Conservation (phyloP, 2,888 invertebrate species). For the Perdita meconis region DNA sequence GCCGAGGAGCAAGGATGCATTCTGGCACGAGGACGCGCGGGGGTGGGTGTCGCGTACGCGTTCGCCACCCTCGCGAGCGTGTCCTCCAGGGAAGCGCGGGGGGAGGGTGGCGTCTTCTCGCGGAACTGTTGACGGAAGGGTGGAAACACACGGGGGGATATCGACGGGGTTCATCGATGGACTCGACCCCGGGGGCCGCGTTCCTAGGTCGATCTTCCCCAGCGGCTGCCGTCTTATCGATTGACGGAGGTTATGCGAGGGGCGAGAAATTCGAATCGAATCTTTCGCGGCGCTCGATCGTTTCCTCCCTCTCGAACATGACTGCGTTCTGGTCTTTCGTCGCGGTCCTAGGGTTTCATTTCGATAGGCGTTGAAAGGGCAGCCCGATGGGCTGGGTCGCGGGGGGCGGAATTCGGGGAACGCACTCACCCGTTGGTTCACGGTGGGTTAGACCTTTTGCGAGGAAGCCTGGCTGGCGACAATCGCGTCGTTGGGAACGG, state of each 20-base stretch:
- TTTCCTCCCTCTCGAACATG: too few relatives aligned
- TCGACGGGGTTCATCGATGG: slow-evolving; percentile 21
- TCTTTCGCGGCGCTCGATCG: too few relatives aligned
- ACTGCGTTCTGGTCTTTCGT: too few relatives aligned
- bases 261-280: slow-evolving; percentile 65
- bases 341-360: too few relatives aligned
- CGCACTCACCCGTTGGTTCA: slow-evolving; percentile 43
- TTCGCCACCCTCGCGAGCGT: slow-evolving; percentile 27
- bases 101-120: too few relatives aligned
- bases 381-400: slow-evolving; percentile 30
- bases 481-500: slow-evolving; percentile 60
- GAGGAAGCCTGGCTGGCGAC: slow-evolving; percentile 66
- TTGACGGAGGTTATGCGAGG: slow-evolving; percentile 72
- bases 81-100: background rate
- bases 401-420: background rate
- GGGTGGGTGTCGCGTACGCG: background rate
- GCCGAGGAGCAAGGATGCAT: slow-evolving; percentile 33
- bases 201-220: slow-evolving; percentile 69
- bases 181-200: slow-evolving; percentile 43
- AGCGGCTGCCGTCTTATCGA: slow-evolving; percentile 73
- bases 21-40: slow-evolving; percentile 10
- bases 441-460: slow-evolving; percentile 61
- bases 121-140: background rate
- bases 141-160: background rate
- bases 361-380: background rate